Conservation (phyloP, 2,113 vertebrate genomes). For the Lontra canadensis region DNA sequence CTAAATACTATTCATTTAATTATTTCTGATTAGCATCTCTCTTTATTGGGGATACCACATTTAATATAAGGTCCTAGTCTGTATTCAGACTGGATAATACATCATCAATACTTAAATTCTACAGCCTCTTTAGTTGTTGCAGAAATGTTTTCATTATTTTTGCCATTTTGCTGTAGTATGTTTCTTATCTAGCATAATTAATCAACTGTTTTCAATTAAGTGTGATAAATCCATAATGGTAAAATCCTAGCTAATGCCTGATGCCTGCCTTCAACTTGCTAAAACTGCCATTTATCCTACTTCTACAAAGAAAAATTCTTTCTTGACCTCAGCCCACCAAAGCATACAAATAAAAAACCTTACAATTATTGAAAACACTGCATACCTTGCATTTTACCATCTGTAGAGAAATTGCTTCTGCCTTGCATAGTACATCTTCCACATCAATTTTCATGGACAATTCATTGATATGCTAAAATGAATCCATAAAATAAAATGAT, state of each 20-base stretch:
- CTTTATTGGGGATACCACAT: not conserved
- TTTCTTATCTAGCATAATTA: conserved; percentile 40
- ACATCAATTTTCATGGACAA: conserved; percentile 97
- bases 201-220: conserved; percentile 62
- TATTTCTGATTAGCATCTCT: conserved; percentile 41
- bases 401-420: conserved; percentile 95
- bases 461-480: conserved; percentile 96
- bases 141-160: conserved; percentile 62
- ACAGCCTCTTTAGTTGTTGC: not conserved
- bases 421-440: conserved; percentile 93
- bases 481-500: conserved; percentile 70
- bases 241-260: conserved; percentile 26
- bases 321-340: conserved; percentile 21
- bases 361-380: conserved; percentile 23
- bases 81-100: not conserved
- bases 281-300: conserved; percentile 54
- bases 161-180: conserved; percentile 10
- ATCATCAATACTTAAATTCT: conserved; percentile 35
- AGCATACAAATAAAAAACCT: not conserved
- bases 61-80: not conserved
- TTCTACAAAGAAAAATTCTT: conserved; percentile 43
- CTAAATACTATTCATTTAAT: conserved; percentile 43
- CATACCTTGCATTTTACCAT: conserved; percentile 95
- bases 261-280: conserved; percentile 6
- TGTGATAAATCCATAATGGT: conserved; percentile 4